Evolutionary conservation across 2,888 invertebrate genomes (phyloP).

Genomic region (Ochropleura plecta): DNA sequence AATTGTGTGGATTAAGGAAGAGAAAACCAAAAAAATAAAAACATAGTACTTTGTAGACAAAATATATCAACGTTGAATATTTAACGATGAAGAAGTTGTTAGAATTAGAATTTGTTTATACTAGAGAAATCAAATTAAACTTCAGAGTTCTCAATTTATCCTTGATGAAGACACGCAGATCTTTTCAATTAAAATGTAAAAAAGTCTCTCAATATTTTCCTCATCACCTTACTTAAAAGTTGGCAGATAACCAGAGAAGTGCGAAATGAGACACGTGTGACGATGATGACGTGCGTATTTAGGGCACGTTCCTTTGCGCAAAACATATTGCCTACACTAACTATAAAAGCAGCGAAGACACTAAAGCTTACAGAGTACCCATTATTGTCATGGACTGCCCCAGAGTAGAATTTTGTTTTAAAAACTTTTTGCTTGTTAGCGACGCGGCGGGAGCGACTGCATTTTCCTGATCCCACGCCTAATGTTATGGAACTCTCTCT

Average conservation of each 20-base stretch:
- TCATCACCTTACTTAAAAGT: constrained; percentile 25
- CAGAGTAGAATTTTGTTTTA: constrained; percentile 57
- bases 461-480: constrained; percentile 67
- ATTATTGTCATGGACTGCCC: constrained; percentile 49
- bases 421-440: constrained; percentile 68
- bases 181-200: constrained; percentile 13
- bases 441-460: constrained; percentile 57
- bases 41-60: neutral
- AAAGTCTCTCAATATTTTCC: neutral
- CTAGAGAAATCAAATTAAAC: neutral
- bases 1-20: neutral
- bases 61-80: neutral
- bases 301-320: constrained; percentile 51
- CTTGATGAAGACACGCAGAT: neutral
- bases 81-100: too few species aligned
- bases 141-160: neutral
- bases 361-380: constrained; percentile 46
- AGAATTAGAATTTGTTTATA: neutral
- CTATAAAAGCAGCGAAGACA: constrained; percentile 40
- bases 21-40: neutral
- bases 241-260: constrained; percentile 47
- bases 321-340: constrained; percentile 50
- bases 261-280: constrained; percentile 40
- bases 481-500: constrained; percentile 70
- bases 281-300: constrained; percentile 39